phyloP scores from a whole-genome alignment of 2,797 vertebrate genomes.

The Chlorospingus flavigularis region DNA sequence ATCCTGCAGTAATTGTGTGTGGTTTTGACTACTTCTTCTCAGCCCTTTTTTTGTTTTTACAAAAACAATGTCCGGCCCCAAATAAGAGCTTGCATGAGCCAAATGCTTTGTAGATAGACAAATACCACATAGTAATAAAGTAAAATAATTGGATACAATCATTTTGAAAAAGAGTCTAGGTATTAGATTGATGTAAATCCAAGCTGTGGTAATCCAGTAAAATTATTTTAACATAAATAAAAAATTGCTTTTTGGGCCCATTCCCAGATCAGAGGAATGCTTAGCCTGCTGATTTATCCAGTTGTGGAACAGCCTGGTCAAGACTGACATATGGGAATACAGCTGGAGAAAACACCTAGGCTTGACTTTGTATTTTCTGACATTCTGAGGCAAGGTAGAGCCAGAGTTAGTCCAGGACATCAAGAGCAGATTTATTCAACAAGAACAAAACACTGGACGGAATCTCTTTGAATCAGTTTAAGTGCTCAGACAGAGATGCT shows the following conservation, averaged over 20 bases:
- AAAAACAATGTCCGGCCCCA: background rate
- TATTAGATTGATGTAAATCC: background rate
- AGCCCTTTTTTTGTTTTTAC: background rate
- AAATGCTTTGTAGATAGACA: slow-evolving; percentile 1
- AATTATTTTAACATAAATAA: background rate
- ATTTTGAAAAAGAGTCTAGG: background rate
- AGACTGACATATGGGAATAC: slow-evolving; percentile 28
- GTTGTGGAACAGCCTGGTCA: slow-evolving; percentile 36
- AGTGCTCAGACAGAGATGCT: background rate
- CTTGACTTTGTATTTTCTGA: slow-evolving; percentile 56
- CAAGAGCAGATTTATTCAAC: background rate
- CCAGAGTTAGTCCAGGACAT: background rate
- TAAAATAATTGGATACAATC: background rate
- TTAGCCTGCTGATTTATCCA: slow-evolving; percentile 16
- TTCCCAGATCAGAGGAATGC: slow-evolving; percentile 20
- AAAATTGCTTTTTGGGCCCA: background rate
- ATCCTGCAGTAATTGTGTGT: background rate
- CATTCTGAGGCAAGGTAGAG: slow-evolving; percentile 16
- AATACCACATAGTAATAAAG: background rate
- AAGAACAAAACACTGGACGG: background rate
- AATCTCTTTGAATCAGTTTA: background rate
- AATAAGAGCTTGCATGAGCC: background rate
- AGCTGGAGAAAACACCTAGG: slow-evolving; percentile 4
- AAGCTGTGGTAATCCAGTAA: background rate
- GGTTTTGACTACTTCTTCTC: background rate